phyloP scores from a whole-genome alignment of 2,797 vertebrate species.

The Sparus aurata region DNA sequence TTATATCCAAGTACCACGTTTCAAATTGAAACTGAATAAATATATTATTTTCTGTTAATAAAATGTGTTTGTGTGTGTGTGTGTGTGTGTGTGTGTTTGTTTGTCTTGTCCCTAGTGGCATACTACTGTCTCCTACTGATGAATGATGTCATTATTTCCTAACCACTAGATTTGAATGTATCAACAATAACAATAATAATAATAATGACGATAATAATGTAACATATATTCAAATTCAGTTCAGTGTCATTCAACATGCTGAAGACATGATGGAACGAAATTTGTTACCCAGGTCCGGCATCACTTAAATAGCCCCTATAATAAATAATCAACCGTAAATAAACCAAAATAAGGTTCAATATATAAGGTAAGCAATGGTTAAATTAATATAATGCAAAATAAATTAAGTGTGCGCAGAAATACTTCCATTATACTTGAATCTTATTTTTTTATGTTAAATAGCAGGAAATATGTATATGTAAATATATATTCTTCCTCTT shows the following conservation, averaged over 20 bases:
- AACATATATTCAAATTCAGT: too few relatives aligned
- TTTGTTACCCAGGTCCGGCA: too few relatives aligned
- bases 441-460: background rate
- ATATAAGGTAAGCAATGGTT: background rate
- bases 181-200: constrained; percentile 8
- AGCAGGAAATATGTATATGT: too few relatives aligned
- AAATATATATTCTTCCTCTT: too few relatives aligned
- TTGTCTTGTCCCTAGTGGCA: background rate
- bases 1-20: background rate
- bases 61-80: background rate
- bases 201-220: background rate
- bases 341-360: background rate
- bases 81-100: background rate
- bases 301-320: too few relatives aligned
- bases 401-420: background rate
- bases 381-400: background rate
- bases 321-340: too few relatives aligned
- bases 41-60: background rate
- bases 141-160: constrained; percentile 23
- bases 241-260: too few relatives aligned
- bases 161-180: constrained; percentile 9
- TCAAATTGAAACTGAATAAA: background rate
- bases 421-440: background rate
- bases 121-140: constrained; percentile 7
- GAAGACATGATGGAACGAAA: too few relatives aligned